Base-by-base conservation (phyloP, 2,113 vertebrate species). In the Raja brachyura region DNA sequence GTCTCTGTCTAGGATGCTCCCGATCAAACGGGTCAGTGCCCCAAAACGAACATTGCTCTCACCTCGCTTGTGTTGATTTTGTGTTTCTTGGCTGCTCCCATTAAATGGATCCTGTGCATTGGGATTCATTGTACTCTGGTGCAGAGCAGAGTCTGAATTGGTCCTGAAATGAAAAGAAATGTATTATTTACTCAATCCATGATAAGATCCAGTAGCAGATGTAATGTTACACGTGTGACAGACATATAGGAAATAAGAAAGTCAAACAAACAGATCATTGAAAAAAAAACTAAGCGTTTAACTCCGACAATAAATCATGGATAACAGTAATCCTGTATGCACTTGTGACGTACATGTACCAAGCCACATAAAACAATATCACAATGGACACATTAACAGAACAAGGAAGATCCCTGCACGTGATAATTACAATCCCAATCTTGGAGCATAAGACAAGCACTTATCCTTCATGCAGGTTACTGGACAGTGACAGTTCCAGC, bases 91-190 rank as follows among this genome's bases (percentile, higher is more conserved):
- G 0, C 98, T 98, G 7, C 97, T 97, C 59, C 97, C 97, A 0
- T 96, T 95, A 93, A 98, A 99, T 93, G 97, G 94, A 93, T 99
- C 98, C 94, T 97, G 97, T 33, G 97, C 97, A 93, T 97, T 95
- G 1, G 98, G 98, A 54, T 97, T 97, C 97, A 98, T 98, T 93
- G 99, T 97, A 94, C 98, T 99, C 98, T 99, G 99, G 94, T 99
- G 99, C 94, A 99, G 95, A 93, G 99, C 98, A 8, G 99, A 99
- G 95, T 99, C 99, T 0, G 99, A 99, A 95, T 99, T 99, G 94
- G 99, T 99, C 96, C 99, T 99, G 95, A 93, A 88, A 54, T n/a
- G 90, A 93, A 93, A 86, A 16, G 10, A 13, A 16, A 83, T 28
- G 25, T 4, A 83, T 56, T 48, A 85, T 85, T 85, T 75, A 77